A percentile compares a stretch with the other conserved stretches of the same genome.
Conservation (phyloP, 2,888 invertebrate species). For the Drosophila parthenogenetica region DNA sequence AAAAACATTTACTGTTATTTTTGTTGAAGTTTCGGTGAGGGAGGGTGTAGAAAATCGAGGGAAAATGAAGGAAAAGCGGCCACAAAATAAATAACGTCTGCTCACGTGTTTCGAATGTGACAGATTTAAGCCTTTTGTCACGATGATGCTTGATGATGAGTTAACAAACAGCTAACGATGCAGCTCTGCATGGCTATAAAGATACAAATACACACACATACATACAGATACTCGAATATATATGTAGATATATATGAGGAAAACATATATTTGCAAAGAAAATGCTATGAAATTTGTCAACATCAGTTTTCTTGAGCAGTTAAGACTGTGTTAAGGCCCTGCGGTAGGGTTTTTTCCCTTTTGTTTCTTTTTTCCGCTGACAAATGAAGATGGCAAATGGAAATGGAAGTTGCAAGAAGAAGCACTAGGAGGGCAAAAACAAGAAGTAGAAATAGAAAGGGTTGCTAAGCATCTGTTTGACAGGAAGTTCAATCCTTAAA, state of each 20-base stretch:
- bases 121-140: slow-evolving; percentile 81
- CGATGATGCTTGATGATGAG: slow-evolving; percentile 77
- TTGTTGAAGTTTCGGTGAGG: background rate
- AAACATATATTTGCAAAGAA: slow-evolving; percentile 22
- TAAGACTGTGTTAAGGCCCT: slow-evolving; percentile 62
- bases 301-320: slow-evolving; percentile 60
- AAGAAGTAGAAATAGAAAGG: background rate
- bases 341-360: slow-evolving; percentile 48
- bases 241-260: slow-evolving; percentile 4
- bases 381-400: slow-evolving; percentile 60
- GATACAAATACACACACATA: slow-evolving; percentile 1
- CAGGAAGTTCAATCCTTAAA: slow-evolving; percentile 18
- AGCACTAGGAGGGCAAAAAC: slow-evolving; percentile 22
- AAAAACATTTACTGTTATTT: slow-evolving; percentile 64
- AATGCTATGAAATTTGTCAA: slow-evolving; percentile 65
- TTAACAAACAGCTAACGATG: slow-evolving; percentile 71
- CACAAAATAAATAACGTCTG: slow-evolving; percentile 74
- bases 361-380: slow-evolving; percentile 43
- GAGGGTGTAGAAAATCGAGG: background rate
- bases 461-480: slow-evolving; percentile 20
- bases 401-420: slow-evolving; percentile 2
- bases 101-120: slow-evolving; percentile 79
- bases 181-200: slow-evolving; percentile 43
- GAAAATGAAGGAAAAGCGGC: slow-evolving; percentile 23
- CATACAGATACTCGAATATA: slow-evolving; percentile 8